Conservation (phyloP, 2,113 vertebrate genomes). For the Nycticorax nycticorax region DNA sequence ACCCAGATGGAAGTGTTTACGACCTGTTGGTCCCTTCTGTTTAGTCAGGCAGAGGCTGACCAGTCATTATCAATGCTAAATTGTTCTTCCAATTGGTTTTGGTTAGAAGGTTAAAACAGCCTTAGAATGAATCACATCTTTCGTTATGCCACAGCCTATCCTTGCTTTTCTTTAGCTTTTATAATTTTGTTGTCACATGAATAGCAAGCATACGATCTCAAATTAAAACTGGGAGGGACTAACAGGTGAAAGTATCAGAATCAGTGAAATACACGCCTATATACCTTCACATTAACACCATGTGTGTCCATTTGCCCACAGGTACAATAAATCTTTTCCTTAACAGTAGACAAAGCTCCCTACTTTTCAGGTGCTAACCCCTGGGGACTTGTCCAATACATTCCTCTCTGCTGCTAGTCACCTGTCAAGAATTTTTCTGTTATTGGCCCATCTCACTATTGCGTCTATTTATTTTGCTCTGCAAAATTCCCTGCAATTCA, state of each 20-base stretch:
- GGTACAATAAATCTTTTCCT: neutral
- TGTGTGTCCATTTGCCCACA: neutral
- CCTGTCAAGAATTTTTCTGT: neutral
- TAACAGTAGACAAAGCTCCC: neutral
- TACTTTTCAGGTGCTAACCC: neutral
- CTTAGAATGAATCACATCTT: neutral
- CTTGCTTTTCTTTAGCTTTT: neutral
- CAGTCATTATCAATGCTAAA: neutral
- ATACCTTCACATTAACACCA: neutral
- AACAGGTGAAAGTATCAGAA: neutral
- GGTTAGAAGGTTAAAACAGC: neutral
- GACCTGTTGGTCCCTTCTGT: neutral
- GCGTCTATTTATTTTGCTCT: neutral
- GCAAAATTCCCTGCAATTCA: neutral
- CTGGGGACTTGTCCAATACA: neutral
- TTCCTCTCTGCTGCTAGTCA: neutral
- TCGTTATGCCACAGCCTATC: neutral
- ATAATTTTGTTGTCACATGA: neutral
- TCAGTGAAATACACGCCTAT: neutral
- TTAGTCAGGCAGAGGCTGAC: neutral
- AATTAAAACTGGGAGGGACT: neutral
- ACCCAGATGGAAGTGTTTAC: neutral
- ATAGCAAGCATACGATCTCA: neutral
- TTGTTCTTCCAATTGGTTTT: neutral
- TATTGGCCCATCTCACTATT: neutral